phyloP scores from a whole-genome alignment of 2,797 vertebrate genomes.

The Iguana delicatissima region DNA sequence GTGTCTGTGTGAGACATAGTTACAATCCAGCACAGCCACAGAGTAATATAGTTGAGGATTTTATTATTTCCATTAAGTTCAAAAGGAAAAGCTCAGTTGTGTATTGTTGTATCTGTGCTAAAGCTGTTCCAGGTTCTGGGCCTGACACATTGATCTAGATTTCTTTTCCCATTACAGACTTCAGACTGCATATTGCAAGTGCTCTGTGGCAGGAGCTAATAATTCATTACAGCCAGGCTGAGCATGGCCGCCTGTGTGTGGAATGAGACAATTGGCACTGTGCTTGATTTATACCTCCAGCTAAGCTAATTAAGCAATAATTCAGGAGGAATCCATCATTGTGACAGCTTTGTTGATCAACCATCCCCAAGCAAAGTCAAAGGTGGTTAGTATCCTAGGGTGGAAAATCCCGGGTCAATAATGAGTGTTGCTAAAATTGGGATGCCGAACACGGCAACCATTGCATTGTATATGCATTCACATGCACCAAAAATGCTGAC shows the following conservation, averaged over 20 bases:
- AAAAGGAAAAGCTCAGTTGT: not conserved
- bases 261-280: slow-evolving; percentile 66
- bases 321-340: slow-evolving; percentile 80
- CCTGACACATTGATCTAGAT: accelerated
- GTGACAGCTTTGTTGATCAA: slow-evolving; percentile 82
- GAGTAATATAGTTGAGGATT: not conserved
- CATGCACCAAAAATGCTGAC: not conserved
- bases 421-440: slow-evolving; percentile 23
- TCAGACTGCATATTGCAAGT: slow-evolving; percentile 25
- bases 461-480: slow-evolving; percentile 24
- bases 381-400: slow-evolving; percentile 64
- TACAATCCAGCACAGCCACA: not conserved
- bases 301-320: slow-evolving; percentile 82
- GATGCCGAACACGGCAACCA: slow-evolving; percentile 1
- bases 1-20: not conserved
- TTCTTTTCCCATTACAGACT: not conserved
- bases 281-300: slow-evolving; percentile 77
- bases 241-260: slow-evolving; percentile 60
- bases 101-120: not conserved
- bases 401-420: slow-evolving; percentile 61
- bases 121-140: accelerated
- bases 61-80: not conserved
- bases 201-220: slow-evolving; percentile 48
- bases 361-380: slow-evolving; percentile 70
- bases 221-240: slow-evolving; percentile 64